Conservation (phyloP, 2,113 vertebrate species). For the Nycticebus coucang region DNA sequence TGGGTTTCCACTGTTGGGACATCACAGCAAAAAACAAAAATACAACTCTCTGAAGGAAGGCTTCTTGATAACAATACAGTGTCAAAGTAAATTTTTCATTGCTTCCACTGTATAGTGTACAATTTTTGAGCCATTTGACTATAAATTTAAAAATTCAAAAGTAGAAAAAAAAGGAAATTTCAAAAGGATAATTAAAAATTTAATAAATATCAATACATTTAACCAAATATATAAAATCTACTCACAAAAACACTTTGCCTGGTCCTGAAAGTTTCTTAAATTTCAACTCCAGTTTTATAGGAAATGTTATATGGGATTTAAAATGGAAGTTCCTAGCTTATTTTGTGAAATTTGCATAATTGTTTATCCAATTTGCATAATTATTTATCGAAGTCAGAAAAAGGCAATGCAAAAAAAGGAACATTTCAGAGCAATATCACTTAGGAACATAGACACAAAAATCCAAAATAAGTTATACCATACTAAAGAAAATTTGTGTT, state of each 20-base stretch:
- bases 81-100: background rate
- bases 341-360: background rate
- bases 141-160: background rate
- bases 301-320: background rate
- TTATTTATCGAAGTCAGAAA: background rate
- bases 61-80: background rate
- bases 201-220: background rate
- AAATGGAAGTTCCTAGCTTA: background rate
- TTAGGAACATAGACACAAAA: background rate
- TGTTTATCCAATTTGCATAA: background rate
- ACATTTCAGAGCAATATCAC: background rate
- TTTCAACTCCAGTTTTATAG: background rate
- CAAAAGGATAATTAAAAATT: background rate
- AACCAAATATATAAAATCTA: background rate
- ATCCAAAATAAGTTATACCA: background rate
- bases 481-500: background rate
- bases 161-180: background rate
- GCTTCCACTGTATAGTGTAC: background rate
- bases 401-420: background rate
- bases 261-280: background rate
- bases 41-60: background rate
- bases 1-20: background rate
- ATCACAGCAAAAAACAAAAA: background rate
- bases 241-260: background rate
- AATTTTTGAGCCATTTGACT: background rate